Conservation (phyloP, 2,888 invertebrate species). For the Sarcophaga subvicina region DNA sequence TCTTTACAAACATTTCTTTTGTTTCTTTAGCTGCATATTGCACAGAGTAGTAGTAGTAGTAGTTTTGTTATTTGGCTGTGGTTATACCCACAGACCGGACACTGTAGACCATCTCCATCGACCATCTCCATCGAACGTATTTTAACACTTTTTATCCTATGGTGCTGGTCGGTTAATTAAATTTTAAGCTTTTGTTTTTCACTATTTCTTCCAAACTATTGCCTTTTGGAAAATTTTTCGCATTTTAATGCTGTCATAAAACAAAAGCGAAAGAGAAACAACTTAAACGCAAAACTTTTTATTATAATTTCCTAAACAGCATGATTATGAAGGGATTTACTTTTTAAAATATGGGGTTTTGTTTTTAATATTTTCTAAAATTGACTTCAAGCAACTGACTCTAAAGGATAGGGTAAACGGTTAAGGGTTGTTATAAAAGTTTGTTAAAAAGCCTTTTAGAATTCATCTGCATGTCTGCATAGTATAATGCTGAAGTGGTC, state of each 20-base stretch:
- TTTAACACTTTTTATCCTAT: conserved; percentile 61
- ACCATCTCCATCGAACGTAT: conserved; percentile 24
- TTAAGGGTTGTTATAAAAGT: too few relatives aligned
- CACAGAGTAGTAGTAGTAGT: neutral
- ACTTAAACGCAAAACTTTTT: too few relatives aligned
- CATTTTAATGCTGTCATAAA: neutral
- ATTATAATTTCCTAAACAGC: too few relatives aligned
- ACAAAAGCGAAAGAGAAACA: neutral
- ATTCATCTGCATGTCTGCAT: too few relatives aligned
- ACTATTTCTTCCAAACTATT: conserved; percentile 13
- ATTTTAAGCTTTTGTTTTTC: conserved; percentile 48
- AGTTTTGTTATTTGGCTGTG: conserved; percentile 23
- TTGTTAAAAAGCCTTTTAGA: too few relatives aligned
- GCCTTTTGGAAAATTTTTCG: neutral
- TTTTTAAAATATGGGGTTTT: conserved; percentile 19
- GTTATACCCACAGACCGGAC: conserved; percentile 41
- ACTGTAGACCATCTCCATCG: neutral
- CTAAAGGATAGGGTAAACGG: too few relatives aligned
- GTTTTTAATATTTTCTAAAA: conserved; percentile 24
- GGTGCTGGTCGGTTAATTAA: conserved; percentile 58
- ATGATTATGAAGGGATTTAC: too few relatives aligned
- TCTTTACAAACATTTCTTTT: conserved; percentile 6
- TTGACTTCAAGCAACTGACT: too few relatives aligned
- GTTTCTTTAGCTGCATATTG: conserved; percentile 16
- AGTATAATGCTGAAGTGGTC: too few relatives aligned